Evolutionary conservation across 2,113 vertebrate genomes (phyloP), one percentile per base, ranked within the genome.

Genomic region (Periophthalmus modestus): DNA sequence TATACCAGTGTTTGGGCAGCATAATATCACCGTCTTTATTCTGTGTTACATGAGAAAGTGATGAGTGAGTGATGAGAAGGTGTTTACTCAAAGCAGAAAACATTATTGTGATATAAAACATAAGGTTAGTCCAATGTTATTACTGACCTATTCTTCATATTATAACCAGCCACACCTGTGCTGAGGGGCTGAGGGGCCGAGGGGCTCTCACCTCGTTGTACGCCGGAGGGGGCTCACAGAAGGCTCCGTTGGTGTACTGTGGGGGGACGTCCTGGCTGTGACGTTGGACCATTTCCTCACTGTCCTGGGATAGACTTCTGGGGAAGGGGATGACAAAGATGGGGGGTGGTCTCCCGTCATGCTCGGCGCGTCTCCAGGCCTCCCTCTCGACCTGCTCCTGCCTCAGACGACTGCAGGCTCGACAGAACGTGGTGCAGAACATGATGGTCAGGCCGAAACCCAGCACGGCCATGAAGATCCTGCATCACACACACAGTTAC

Each of bases 291-390:
- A 12, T 2, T 10, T 36, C 82, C 2, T 91, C 89, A 11, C 58
- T 18, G 36, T 83, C 73, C 28, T 57, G 82, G 2, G 87, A 77
- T 11, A 65, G 4, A n/a, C 21, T 70, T 34, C 82, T 3, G 0
- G 74, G 88, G 69, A 88, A 90, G 46, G 89, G 91, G 70, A 92
- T 92, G 78, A 89, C 80, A 58, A 78, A 92, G 28, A 92, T 84
- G 0, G 89, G 47, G 4, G 57, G 68, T 0, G 59, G 50, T 2
- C 23, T 70, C 0, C 46, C 18, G 0, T 69, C 68, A 2, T 68
- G 72, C n/a, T 87, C 82, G 0, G 19, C 65, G 34, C 62, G 75
- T 33, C 71, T 57, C 73, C 9, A 18, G 3, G 9, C 39, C 59
- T 89, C 76, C 68, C 75, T 63, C 33, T 84, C 75, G 0, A 83